Evolutionary conservation across 2,113 vertebrate genomes (phyloP).

Genomic region (Saccopteryx leptura): DNA sequence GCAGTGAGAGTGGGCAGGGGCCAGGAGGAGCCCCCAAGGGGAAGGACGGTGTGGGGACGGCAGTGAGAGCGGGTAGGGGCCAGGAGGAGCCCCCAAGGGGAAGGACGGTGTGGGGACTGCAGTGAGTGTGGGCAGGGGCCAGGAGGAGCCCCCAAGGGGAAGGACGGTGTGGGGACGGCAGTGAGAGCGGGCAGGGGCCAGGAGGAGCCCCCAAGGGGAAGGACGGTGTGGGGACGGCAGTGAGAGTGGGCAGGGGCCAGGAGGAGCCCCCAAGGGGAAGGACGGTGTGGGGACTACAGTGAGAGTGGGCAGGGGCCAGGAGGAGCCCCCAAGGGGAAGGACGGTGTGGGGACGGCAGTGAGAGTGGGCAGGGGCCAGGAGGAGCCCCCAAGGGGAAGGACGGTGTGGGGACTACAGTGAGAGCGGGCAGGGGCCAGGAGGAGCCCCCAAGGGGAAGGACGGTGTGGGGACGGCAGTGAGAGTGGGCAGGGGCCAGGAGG

Average conservation of each 20-base stretch:
- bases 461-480: not conserved
- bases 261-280: not conserved
- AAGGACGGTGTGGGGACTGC: not conserved
- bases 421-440: not conserved
- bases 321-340: not conserved
- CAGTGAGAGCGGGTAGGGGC: not conserved
- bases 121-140: not conserved
- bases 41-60: not conserved
- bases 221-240: not conserved
- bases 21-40: not conserved
- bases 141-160: not conserved
- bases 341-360: not conserved
- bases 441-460: not conserved
- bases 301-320: not conserved
- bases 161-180: not conserved
- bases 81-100: not conserved
- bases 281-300: not conserved
- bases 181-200: not conserved
- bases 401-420: not conserved
- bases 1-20: not conserved
- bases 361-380: not conserved
- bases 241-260: not conserved
- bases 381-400: not conserved
- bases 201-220: not conserved
- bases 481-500: not conserved